Percentiles rank a stretch among this genome's conserved stretches.
Evolutionary conservation across 2,888 invertebrate genomes (phyloP).

Genomic region (Acholoe squamosa): DNA sequence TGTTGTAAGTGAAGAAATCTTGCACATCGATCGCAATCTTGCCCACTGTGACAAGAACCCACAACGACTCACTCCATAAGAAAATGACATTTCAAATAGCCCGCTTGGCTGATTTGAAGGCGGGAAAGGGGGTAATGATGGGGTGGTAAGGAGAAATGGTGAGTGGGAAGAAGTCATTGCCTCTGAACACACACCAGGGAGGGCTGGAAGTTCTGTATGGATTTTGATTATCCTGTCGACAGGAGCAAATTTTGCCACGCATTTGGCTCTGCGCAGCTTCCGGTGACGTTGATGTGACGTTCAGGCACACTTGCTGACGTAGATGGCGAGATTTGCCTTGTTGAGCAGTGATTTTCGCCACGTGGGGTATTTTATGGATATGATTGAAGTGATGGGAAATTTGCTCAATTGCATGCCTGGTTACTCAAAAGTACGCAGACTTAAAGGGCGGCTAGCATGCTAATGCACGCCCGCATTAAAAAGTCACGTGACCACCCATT

Average conservation of each 20-base stretch:
- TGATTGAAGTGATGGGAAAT: not conserved
- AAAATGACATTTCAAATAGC: conserved; percentile 39
- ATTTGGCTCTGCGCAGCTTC: conserved; percentile 19
- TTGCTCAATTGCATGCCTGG: not conserved
- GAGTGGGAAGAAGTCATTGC: not conserved
- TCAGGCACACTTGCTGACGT: not conserved
- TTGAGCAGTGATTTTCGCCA: not conserved
- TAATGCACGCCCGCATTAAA: too few species aligned
- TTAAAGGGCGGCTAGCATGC: too few species aligned
- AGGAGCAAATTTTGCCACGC: not conserved
- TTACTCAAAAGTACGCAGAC: not conserved
- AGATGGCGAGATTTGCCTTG: not conserved
- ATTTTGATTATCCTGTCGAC: conserved; percentile 24
- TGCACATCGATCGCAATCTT: not conserved
- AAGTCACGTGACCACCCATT: too few species aligned
- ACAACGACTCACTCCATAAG: not conserved
- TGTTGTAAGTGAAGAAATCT: not conserved
- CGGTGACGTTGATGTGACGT: not conserved
- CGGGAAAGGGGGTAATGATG: not conserved
- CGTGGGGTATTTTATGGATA: not conserved
- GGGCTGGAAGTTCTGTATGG: not conserved
- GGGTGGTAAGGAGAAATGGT: not conserved
- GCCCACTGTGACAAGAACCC: not conserved
- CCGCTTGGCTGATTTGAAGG: conserved; percentile 6
- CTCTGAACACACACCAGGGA: not conserved